Conservation (phyloP, 2,797 vertebrate genomes). For the Esox masquinongy region DNA sequence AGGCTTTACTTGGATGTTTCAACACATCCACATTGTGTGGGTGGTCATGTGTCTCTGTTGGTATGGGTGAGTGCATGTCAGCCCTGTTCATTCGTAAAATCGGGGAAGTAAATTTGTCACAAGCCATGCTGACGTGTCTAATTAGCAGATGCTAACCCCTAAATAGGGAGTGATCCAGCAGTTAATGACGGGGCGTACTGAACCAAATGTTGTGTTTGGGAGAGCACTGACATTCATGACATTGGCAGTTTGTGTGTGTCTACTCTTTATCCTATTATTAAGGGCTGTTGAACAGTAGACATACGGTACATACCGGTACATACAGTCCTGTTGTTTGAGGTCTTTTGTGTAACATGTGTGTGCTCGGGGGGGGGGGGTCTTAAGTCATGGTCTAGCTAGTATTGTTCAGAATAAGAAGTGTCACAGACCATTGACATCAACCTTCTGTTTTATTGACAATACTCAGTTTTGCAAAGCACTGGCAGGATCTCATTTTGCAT, state of each 20-base stretch:
- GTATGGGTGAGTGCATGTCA: no score
- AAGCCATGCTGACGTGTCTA: conserved; percentile 18
- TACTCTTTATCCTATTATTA: no score
- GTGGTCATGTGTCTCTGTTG: no score
- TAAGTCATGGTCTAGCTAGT: background rate
- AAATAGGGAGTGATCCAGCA: background rate
- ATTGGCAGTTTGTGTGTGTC: background rate
- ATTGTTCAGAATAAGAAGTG: background rate
- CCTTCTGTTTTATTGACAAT: background rate
- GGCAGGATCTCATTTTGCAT: no score
- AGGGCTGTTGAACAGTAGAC: no score
- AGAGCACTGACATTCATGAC: background rate
- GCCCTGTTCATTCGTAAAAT: conserved; percentile 33
- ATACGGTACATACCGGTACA: no score
- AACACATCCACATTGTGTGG: no score
- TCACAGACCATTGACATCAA: background rate
- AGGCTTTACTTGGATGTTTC: no score
- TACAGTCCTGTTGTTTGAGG: no score
- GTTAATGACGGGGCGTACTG: background rate
- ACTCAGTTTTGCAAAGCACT: background rate
- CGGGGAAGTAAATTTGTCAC: conserved; percentile 47
- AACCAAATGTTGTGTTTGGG: background rate
- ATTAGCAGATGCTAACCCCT: conserved; percentile 13
- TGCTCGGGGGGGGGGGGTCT: background rate
- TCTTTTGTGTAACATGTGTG: no score